phyloP scores from a whole-genome alignment of 2,113 vertebrate species.

The Acrocephalus arundinaceus region DNA sequence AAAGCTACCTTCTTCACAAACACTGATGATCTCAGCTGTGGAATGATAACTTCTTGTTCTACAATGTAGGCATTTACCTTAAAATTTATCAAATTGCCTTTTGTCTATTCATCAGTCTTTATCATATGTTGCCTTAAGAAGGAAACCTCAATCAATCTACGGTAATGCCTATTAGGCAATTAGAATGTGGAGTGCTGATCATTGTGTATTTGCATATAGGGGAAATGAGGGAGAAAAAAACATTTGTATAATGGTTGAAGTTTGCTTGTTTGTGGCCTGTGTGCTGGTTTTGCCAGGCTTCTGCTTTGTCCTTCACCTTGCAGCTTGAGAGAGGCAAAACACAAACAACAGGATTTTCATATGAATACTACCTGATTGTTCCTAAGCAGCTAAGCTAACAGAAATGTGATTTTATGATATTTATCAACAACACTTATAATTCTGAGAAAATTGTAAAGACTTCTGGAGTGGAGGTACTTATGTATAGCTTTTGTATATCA shows the following conservation, averaged over 20 bases:
- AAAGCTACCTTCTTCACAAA: neutral
- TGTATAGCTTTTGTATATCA: conserved; percentile 19
- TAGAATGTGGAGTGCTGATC: neutral
- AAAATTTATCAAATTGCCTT: neutral
- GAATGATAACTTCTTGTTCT: neutral
- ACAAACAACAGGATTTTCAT: neutral
- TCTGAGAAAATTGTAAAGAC: neutral
- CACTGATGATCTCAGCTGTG: neutral
- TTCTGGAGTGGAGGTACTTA: neutral
- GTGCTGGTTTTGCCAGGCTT: neutral
- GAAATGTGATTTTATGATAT: neutral
- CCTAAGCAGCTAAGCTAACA: neutral
- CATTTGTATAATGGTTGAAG: neutral
- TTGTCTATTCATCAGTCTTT: neutral
- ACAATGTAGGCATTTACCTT: neutral
- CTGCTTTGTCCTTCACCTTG: neutral
- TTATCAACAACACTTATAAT: neutral
- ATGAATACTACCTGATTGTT: neutral
- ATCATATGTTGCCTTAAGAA: neutral
- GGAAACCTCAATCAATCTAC: neutral
- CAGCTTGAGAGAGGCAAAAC: neutral
- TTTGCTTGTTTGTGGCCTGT: neutral
- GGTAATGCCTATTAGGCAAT: neutral
- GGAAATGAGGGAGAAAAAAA: neutral
- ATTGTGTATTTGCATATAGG: neutral